Base-by-base conservation (phyloP, 2,113 vertebrate genomes). In the Tenrec ecaudatus region DNA sequence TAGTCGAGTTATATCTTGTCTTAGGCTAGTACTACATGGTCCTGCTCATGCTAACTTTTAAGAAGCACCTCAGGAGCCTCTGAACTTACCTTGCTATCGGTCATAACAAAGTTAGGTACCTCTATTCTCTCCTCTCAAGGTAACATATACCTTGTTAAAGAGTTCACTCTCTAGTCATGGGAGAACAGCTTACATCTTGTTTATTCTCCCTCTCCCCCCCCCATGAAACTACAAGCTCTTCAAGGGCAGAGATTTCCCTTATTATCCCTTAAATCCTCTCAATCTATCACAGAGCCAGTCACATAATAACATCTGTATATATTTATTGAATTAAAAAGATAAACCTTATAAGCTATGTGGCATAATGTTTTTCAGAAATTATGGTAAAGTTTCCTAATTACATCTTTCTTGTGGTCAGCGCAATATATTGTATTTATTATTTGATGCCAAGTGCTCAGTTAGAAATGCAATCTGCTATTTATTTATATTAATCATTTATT, bases 401-500 rank as follows among this genome's bases (percentile, higher is more conserved):
- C 31, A 80, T 47, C 53, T 81, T 81, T 87, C 23, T 38, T 82
- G 57, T 87, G 19, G 66, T 64, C 66, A 43, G 40, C 25, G 25
- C 80, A 81, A 60, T 71, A 23, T 71, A 79, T 79, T 79, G 27
- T 14, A 78, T 71, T 43, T 88, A 88, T 64, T 88, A 88, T 64
- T 88, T 77, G 69, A 76, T 66, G 31, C 68, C 43, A 78, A 71
- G 68, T 69, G 69, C 22, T 57, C 22, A 76, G 8, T 57, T 38
- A 91, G 47, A 47, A 60, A 88, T 78, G 23, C 33, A 88, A 16
- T 69, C 19, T 87, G 20, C 25, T 53, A 53, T 53, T 53, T 53
- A 7, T 53, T 53, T 53, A 53, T 53, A 12, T 53, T 53, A 14
- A 53, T 5, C 57, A 40, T 53, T 53, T 53, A 53, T 53, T 53